Percentiles rank a stretch among this genome's conserved stretches.
These are phyloP conservation scores for Diglossa brunneiventris DNA, from an alignment of 2,113 vertebrate species.

Conservation along the genomic window DNA sequence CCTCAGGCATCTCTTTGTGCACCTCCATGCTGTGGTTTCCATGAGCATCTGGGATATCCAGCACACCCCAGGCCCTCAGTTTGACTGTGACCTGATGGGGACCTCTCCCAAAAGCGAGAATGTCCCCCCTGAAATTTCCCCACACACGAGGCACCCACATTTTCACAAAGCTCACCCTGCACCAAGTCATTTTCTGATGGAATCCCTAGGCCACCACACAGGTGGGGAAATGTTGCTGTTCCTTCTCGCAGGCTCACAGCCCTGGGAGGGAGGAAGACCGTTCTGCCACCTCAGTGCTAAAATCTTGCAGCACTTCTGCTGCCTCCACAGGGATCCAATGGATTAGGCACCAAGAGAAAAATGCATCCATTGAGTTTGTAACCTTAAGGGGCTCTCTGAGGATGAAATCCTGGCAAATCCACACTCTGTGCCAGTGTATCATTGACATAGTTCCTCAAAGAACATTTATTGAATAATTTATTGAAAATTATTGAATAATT, in stretches of 20 bases:
- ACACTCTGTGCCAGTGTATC: not conserved
- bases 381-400: not conserved
- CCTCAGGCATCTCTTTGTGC: not conserved
- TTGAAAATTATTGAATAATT: too few species aligned
- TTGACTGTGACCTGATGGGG: not conserved
- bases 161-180: not conserved
- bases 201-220: not conserved
- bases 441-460: not conserved
- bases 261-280: not conserved
- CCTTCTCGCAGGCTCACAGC: not conserved
- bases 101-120: not conserved
- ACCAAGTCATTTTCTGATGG: not conserved
- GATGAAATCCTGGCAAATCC: not conserved
- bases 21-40: not conserved
- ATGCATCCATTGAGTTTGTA: not conserved
- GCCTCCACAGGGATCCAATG: not conserved
- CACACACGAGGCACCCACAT: accelerated
- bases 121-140: not conserved
- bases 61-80: not conserved
- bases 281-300: not conserved
- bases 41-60: not conserved
- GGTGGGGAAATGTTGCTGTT: not conserved
- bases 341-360: not conserved
- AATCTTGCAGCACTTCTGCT: not conserved
- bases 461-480: not conserved